These are phyloP conservation scores for Mustela lutreola DNA, from an alignment of 2,113 vertebrate species.

Conservation along the genomic window DNA sequence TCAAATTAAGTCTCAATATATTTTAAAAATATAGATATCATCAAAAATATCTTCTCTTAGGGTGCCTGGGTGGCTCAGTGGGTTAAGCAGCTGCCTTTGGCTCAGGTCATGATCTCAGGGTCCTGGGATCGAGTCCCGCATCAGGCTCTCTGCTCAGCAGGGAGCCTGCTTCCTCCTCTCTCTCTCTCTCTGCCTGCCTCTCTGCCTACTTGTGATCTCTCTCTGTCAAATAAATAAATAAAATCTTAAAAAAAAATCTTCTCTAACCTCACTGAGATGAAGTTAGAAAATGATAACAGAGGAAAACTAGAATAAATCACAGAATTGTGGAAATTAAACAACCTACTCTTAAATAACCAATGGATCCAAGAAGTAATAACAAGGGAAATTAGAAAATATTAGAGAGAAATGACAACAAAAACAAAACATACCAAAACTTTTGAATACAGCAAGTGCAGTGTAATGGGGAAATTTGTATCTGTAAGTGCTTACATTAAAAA, in stretches of 20 bases:
- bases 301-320: background rate
- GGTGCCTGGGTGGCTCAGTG: too few species aligned
- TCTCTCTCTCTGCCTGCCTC: too few species aligned
- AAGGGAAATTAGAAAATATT: background rate
- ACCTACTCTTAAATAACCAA: background rate
- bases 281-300: background rate
- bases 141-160: too few species aligned
- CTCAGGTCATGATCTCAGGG: too few species aligned
- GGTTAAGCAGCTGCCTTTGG: too few species aligned
- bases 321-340: background rate
- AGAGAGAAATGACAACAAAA: background rate
- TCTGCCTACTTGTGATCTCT: too few species aligned
- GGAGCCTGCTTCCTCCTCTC: too few species aligned
- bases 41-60: background rate
- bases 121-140: too few species aligned
- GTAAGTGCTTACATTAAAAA: background rate
- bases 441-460: background rate
- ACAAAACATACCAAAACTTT: background rate
- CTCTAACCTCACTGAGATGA: background rate
- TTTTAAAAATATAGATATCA: background rate
- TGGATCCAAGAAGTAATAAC: background rate
- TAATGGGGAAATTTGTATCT: background rate
- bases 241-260: background rate
- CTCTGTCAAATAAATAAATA: too few species aligned
- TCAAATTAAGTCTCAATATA: background rate